phyloP scores from a whole-genome alignment of 2,113 vertebrate species.

The Odontophorus gujanensis region DNA sequence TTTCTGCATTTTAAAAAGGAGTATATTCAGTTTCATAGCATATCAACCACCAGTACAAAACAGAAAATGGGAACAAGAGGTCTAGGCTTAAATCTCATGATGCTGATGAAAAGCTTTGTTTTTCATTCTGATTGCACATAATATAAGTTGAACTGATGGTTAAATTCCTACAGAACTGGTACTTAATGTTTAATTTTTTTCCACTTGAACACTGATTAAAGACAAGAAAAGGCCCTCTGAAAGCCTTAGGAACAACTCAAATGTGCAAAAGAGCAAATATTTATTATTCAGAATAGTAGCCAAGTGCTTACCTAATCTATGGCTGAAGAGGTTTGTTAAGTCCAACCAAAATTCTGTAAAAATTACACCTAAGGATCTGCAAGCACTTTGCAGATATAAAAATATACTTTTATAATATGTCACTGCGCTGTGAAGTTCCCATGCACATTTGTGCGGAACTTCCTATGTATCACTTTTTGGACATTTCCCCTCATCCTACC shows the following conservation, averaged over 20 bases:
- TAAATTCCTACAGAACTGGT: neutral
- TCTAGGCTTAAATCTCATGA: neutral
- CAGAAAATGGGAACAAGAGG: neutral
- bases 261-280: neutral
- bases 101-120: neutral
- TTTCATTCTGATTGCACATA: neutral
- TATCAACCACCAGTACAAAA: neutral
- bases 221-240: neutral
- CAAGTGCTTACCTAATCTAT: neutral
- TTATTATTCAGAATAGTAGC: neutral
- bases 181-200: neutral
- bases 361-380: neutral
- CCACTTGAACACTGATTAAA: conserved; percentile 36
- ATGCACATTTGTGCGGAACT: no score
- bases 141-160: neutral
- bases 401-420: neutral
- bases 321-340: neutral
- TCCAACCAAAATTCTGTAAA: neutral
- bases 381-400: neutral
- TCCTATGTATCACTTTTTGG: no score
- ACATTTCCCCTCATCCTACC: no score
- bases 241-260: neutral
- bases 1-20: neutral
- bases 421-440: no score
- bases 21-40: neutral